Percentiles rank a stretch among this genome's conserved stretches.
These are phyloP conservation scores for Bicyclus anynana DNA, from an alignment of 1,140 invertebrate genomes.

Conservation along the genomic window DNA sequence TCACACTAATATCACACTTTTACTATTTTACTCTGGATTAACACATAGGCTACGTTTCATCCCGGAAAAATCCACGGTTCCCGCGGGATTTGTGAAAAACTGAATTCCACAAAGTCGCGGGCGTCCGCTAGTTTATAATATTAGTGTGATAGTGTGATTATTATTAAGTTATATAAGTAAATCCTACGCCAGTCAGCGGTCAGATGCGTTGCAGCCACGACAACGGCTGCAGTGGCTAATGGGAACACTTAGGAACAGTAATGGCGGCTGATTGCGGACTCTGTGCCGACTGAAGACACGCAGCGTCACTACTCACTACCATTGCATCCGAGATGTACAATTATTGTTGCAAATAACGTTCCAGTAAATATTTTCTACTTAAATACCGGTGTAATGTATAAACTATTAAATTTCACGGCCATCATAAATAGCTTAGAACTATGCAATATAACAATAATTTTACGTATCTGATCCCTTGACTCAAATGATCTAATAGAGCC, in stretches of 20 bases:
- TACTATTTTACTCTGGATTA: too few species aligned
- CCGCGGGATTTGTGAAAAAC: too few species aligned
- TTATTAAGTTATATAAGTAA: not conserved
- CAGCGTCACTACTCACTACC: slow-evolving; percentile 32
- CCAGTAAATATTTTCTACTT: slow-evolving; percentile 21
- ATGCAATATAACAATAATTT: too few species aligned
- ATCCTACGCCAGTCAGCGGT: not conserved
- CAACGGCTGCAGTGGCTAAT: slow-evolving; percentile 35
- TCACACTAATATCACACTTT: too few species aligned
- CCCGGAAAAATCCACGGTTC: too few species aligned
- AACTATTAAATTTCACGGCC: not conserved
- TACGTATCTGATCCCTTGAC: too few species aligned
- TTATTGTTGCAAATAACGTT: slow-evolving; percentile 30
- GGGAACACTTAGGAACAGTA: slow-evolving; percentile 47
- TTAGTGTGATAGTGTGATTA: too few species aligned
- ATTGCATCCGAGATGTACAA: slow-evolving; percentile 30
- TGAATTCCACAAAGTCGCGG: too few species aligned
- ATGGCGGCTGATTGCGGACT: slow-evolving; percentile 44
- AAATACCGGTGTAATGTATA: not conserved
- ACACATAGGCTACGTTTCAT: too few species aligned
- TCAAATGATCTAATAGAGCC: too few species aligned
- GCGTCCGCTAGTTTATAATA: too few species aligned
- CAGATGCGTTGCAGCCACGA: slow-evolving; percentile 1
- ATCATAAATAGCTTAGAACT: too few species aligned
- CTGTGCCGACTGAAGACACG: slow-evolving; percentile 28